phyloP scores from a whole-genome alignment of 2,888 invertebrate genomes.

The Drosophila falleni region DNA sequence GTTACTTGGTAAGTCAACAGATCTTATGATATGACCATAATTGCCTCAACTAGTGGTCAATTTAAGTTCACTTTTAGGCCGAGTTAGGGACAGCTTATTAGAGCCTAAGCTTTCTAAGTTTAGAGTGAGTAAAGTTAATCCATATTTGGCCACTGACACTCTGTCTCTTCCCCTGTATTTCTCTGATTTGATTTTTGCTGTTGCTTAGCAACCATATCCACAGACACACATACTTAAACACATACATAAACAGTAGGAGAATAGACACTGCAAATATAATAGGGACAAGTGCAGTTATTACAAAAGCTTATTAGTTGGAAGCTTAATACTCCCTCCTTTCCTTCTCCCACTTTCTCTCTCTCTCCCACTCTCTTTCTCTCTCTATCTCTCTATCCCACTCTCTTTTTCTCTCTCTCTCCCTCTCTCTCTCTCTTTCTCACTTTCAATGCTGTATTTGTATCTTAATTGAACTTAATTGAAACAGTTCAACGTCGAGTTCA shows the following conservation, averaged over 20 bases:
- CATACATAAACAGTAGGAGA: too few species aligned
- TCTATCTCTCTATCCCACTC: background rate
- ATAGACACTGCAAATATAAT: background rate
- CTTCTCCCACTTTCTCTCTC: background rate
- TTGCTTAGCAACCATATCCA: constrained; percentile 11
- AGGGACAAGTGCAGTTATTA: constrained; percentile 21
- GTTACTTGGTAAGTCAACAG: constrained; percentile 37
- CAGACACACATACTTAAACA: too few species aligned
- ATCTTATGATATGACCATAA: constrained; percentile 39
- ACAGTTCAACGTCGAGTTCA: constrained; percentile 26
- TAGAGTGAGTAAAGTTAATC: background rate
- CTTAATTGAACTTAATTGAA: constrained; percentile 59
- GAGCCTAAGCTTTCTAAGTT: background rate
- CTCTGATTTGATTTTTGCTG: background rate
- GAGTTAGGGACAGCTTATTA: background rate
- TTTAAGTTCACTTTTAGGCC: constrained; percentile 11
- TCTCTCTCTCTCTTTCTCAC: background rate
- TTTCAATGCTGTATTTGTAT: background rate
- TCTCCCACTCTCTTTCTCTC: background rate
- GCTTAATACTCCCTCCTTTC: background rate
- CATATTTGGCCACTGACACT: background rate
- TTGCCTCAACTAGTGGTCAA: constrained; percentile 38
- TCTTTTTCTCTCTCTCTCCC: background rate
- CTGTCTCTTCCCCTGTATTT: too few species aligned
- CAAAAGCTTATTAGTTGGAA: constrained; percentile 35